A percentile compares a stretch with the other conserved stretches of the same genome.
Evolutionary conservation across 2,888 invertebrate species (phyloP).

Genomic region (Eupithecia abbreviata): DNA sequence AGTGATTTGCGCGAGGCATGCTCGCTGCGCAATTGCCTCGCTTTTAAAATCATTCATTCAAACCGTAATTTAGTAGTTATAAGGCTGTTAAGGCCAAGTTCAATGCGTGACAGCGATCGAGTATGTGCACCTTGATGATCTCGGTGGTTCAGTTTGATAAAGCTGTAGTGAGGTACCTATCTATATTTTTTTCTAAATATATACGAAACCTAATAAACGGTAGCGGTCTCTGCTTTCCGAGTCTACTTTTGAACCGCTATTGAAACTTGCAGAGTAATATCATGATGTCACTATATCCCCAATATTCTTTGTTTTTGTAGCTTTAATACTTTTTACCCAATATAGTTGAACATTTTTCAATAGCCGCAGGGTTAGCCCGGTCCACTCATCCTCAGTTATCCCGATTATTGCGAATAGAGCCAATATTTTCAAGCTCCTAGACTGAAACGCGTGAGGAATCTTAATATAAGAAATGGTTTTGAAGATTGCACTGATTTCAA

Average conservation of each 20-base stretch:
- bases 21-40: too few relatives aligned
- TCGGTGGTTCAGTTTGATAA: too few relatives aligned
- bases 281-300: not conserved
- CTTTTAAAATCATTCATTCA: too few relatives aligned
- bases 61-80: too few relatives aligned
- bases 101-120: too few relatives aligned
- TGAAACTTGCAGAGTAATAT: not conserved
- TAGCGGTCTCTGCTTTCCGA: not conserved
- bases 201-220: not conserved
- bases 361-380: slow-evolving; percentile 14
- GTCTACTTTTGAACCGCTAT: not conserved
- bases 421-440: slow-evolving; percentile 66
- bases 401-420: slow-evolving; percentile 58
- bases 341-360: slow-evolving; percentile 19
- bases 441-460: slow-evolving; percentile 61
- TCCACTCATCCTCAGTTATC: slow-evolving; percentile 63
- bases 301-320: not conserved
- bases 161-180: too few relatives aligned
- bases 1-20: too few relatives aligned
- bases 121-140: too few relatives aligned
- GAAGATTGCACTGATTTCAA: slow-evolving; percentile 39
- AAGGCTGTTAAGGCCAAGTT: too few relatives aligned
- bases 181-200: not conserved
- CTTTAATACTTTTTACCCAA: not conserved
- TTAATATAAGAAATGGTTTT: slow-evolving; percentile 56